Evolutionary conservation across 2,888 invertebrate genomes (phyloP), one percentile per base, ranked within the genome.

Genomic region (Autographa gamma): DNA sequence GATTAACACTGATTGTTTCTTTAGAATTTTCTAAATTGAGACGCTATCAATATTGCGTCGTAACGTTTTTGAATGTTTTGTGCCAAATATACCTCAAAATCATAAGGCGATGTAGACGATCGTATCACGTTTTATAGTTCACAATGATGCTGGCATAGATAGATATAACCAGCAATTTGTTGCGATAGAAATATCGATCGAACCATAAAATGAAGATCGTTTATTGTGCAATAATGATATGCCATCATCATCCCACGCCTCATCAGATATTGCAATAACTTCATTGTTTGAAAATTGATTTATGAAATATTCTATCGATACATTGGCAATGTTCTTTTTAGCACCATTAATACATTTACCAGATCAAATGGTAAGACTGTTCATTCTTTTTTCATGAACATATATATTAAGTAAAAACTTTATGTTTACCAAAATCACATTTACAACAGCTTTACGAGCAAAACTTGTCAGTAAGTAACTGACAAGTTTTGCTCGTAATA

Each of bases 141-240:
- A n/a, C n/a, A 48, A 48, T 7, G 48, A 43, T 16, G 14, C 16
- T 43, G 16, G 14, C 16, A 14, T n/a, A 8, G 58, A 52, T 69
- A 8, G 59, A 25, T 58, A 66, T 14, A 48, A 52, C 52, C 60
- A 48, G 73, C 64, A 52, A 71, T 77, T 54, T 58, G n/a, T 43
- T 16, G 52, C 56, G 64, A 61, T 60, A 18, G n/a, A 6, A 62
- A 67, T 73, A 60, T 66, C 67, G 41, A 66, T 74, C 77, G 65
- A 61, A 34, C 11, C 48, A 34, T 52, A 52, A 56, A n/a, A 60
- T 69, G 60, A 63, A 25, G 34, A 60, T 73, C 18, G n/a, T 54
- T 60, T 25, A 61, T 77, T 74, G 18, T 41, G 74, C 16, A 73
- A 73, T 71, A 48, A n/a, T 48, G n/a, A n/a, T 48, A 73, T 69